A percentile compares a stretch with the other conserved stretches of the same genome.
phyloP scores from a whole-genome alignment of 2,888 invertebrate species.

The Coenonympha arcania region DNA sequence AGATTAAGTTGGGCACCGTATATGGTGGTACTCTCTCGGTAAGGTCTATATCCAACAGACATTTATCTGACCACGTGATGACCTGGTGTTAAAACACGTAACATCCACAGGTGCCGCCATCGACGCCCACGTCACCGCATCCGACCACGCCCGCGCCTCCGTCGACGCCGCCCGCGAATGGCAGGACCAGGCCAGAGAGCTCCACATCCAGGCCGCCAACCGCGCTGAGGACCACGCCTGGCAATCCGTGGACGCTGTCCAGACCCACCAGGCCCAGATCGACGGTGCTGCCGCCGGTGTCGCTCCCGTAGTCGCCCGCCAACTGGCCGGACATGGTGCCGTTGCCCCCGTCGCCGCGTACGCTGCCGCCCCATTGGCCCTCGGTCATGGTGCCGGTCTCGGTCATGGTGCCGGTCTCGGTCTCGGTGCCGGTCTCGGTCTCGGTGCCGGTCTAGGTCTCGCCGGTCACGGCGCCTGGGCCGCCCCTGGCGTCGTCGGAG shows the following conservation, averaged over 20 bases:
- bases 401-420: conserved; percentile 32
- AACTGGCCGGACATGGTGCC: conserved; percentile 53
- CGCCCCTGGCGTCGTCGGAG: conserved; percentile 28
- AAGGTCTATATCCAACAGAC: no score
- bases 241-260: conserved; percentile 64
- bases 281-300: conserved; percentile 67
- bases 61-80: no score
- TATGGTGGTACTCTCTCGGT: no score
- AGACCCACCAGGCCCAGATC: conserved; percentile 60
- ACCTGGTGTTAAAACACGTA: no score
- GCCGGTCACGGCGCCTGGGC: conserved; percentile 44
- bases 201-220: conserved; percentile 64
- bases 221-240: conserved; percentile 68
- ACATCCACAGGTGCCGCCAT: conserved; percentile 64
- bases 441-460: conserved; percentile 33
- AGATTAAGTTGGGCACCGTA: no score
- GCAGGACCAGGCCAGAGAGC: conserved; percentile 65
- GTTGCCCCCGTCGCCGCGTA: conserved; percentile 31
- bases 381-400: conserved; percentile 40
- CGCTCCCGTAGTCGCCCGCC: conserved; percentile 63
- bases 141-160: conserved; percentile 65
- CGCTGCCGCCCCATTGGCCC: conserved; percentile 34
- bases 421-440: conserved; percentile 21
- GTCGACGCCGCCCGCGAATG: conserved; percentile 59
- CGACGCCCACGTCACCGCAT: conserved; percentile 63